These are phyloP conservation scores for Protaetia brevitarsis DNA, from an alignment of 1,140 invertebrate genomes.

Conservation along the genomic window DNA sequence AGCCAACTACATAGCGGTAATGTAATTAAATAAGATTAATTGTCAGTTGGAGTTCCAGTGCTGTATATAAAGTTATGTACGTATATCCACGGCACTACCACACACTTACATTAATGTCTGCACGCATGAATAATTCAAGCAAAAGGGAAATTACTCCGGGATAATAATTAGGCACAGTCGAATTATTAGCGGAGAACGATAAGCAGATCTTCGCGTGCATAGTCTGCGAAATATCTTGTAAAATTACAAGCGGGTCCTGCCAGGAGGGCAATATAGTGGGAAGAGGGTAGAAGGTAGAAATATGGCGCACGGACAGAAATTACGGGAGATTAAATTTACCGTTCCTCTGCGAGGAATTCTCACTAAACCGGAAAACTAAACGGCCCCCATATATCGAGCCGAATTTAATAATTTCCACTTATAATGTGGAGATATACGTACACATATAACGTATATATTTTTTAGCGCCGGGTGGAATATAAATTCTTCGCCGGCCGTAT, in stretches of 20 bases:
- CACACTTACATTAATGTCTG: no score
- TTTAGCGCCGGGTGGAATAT: not conserved
- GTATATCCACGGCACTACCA: no score
- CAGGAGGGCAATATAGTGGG: not conserved
- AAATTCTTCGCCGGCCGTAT: not conserved
- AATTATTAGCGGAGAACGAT: constrained; percentile 13
- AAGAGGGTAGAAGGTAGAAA: not conserved
- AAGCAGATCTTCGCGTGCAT: constrained; percentile 9
- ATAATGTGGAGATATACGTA: not conserved
- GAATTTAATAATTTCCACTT: constrained; percentile 17
- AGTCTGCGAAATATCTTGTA: constrained; percentile 8
- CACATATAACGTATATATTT: no score
- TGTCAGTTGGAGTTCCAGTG: no score
- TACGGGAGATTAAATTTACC: constrained; percentile 14
- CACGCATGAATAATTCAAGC: constrained; percentile 10
- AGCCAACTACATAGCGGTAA: no score
- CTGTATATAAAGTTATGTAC: no score
- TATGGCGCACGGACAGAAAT: constrained; percentile 1
- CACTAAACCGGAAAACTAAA: constrained; percentile 14
- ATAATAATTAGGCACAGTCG: constrained; percentile 14
- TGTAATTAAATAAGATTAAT: no score
- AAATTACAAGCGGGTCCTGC: not conserved
- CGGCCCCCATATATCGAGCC: not conserved
- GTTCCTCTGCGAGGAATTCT: not conserved
- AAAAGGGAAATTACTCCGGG: constrained; percentile 12